Conservation (phyloP, 53 echinoderm and acorn worm genomes). For the Mesocentrotus franciscanus region DNA sequence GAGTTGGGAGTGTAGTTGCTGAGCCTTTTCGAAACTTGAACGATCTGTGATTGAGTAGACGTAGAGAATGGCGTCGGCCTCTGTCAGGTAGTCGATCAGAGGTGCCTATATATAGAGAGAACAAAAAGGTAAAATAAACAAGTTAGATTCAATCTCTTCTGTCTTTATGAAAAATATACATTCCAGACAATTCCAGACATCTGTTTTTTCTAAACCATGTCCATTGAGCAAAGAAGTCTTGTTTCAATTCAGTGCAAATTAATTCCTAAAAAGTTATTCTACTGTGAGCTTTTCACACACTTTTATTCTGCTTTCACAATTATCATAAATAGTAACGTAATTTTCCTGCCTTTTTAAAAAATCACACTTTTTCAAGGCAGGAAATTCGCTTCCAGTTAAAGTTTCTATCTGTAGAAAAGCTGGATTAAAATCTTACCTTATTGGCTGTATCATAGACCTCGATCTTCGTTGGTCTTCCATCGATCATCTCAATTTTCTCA, state of each 20-base stretch:
- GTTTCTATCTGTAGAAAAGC: no score
- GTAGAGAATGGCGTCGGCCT: slow-evolving; percentile 92
- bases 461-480: slow-evolving; percentile 84
- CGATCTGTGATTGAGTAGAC: slow-evolving; percentile 93
- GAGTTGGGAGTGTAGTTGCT: slow-evolving; percentile 76
- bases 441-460: slow-evolving; percentile 94
- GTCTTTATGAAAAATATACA: background rate
- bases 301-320: no score
- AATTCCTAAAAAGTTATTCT: no score
- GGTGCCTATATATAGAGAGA: slow-evolving; percentile 72
- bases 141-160: background rate
- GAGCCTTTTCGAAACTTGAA: slow-evolving; percentile 82
- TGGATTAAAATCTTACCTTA: slow-evolving; percentile 73
- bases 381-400: no score
- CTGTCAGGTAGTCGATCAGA: slow-evolving; percentile 84
- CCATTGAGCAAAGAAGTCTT: no score
- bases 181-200: background rate
- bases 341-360: no score
- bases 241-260: no score
- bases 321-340: no score
- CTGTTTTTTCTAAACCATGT: no score
- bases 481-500: slow-evolving; percentile 86
- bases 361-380: no score
- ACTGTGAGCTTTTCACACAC: no score
- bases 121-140: background rate